Evolutionary conservation across 2,797 vertebrate species (phyloP).

Genomic region (Rhinatrema bivittatum): DNA sequence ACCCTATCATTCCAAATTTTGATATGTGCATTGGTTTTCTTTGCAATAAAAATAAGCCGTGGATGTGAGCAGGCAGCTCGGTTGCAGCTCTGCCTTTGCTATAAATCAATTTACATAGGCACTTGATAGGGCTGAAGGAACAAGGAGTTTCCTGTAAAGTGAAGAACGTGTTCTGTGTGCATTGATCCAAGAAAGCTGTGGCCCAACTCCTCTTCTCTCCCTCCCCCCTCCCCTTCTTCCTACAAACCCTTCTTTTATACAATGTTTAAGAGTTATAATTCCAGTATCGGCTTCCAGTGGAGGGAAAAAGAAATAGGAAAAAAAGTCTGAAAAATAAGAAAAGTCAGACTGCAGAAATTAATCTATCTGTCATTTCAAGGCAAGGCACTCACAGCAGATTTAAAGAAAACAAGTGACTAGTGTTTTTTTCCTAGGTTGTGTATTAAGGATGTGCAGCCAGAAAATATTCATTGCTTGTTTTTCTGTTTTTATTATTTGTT

Average conservation of each 20-base stretch:
- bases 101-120: constrained; percentile 8
- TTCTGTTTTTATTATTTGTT: no score
- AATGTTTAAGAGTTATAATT: neutral
- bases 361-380: constrained; percentile 22
- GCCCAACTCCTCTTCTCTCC: neutral
- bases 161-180: neutral
- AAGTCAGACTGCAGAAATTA: constrained; percentile 13
- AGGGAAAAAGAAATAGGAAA: constrained; percentile 10
- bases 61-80: neutral
- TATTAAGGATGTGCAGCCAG: no score
- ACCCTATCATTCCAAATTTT: no score
- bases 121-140: neutral
- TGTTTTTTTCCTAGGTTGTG: no score
- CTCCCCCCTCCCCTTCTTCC: neutral
- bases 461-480: no score
- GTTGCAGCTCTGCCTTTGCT: constrained; percentile 3
- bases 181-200: neutral
- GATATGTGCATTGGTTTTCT: constrained; percentile 1
- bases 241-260: constrained; percentile 18
- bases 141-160: constrained; percentile 1
- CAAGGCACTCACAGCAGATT: constrained; percentile 9
- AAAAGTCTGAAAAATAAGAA: constrained; percentile 24
- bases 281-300: constrained; percentile 13
- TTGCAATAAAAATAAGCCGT: constrained; percentile 15
- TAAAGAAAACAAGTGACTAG: constrained; percentile 11